Conservation (phyloP, 2,888 invertebrate species). For the Caenorhabditis parvicauda region DNA sequence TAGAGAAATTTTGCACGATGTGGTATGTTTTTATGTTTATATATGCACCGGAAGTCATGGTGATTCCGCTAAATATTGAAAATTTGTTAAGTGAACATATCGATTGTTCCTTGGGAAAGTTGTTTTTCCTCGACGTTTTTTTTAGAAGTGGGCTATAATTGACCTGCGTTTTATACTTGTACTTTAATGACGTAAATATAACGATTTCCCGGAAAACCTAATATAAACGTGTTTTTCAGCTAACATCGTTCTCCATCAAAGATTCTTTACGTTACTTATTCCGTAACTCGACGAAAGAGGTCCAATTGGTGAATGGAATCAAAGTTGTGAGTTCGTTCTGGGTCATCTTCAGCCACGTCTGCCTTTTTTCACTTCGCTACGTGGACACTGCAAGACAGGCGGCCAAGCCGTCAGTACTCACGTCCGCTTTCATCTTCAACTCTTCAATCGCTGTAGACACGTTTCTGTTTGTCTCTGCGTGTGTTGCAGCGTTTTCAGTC, state of each 20-base stretch:
- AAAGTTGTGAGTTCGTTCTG: conserved; percentile 34
- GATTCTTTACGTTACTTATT: conserved; percentile 23
- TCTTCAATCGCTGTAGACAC: conserved; percentile 50
- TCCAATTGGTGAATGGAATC: conserved; percentile 23
- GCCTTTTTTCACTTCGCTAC: conserved; percentile 36
- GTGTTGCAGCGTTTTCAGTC: conserved; percentile 32
- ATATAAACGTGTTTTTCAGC: conserved; percentile 1
- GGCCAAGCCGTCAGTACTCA: not conserved
- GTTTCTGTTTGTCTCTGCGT: conserved; percentile 44
- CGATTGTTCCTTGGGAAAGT: too few species aligned
- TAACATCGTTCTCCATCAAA: conserved; percentile 32
- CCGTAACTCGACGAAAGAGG: conserved; percentile 33
- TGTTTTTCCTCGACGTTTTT: too few species aligned
- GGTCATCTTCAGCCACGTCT: conserved; percentile 40
- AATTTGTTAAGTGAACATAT: too few species aligned
- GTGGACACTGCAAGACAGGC: conserved; percentile 29
- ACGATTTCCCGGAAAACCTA: not conserved
- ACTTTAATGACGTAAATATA: conserved; percentile 3
- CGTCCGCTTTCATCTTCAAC: conserved; percentile 33
- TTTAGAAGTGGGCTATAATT: too few species aligned
- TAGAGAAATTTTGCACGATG: too few species aligned
- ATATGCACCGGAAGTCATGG: too few species aligned
- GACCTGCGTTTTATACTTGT: too few species aligned
- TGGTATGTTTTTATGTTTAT: too few species aligned
- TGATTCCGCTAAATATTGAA: too few species aligned